Percentiles rank a stretch among this genome's conserved stretches.
phyloP scores from a whole-genome alignment of 1,140 invertebrate genomes.

The Eriosoma lanigerum region DNA sequence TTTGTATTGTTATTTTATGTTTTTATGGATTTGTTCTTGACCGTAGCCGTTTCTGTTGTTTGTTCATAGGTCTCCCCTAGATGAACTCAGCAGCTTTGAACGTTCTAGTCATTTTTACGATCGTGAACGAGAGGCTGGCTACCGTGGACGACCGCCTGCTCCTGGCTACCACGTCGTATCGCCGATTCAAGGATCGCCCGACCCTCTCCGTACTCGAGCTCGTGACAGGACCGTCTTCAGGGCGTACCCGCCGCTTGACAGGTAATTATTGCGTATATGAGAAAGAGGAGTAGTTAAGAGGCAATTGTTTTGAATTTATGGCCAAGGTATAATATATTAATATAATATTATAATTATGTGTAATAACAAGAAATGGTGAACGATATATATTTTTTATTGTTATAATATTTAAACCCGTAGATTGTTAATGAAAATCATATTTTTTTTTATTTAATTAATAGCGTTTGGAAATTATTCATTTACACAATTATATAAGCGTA shows the following conservation, averaged over 20 bases:
- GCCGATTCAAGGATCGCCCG: slow-evolving; percentile 56
- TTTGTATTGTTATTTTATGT: too few relatives aligned
- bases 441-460: too few relatives aligned
- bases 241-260: slow-evolving; percentile 28
- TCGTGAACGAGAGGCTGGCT: slow-evolving; percentile 56
- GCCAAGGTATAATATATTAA: too few relatives aligned
- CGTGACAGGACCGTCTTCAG: slow-evolving; percentile 47
- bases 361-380: too few relatives aligned
- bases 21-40: background rate
- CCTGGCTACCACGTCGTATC: slow-evolving; percentile 57
- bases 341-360: too few relatives aligned
- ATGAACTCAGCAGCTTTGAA: slow-evolving; percentile 59
- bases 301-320: background rate
- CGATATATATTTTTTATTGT: too few relatives aligned
- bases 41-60: background rate
- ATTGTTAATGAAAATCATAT: too few relatives aligned
- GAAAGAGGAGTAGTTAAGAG: background rate
- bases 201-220: slow-evolving; percentile 57
- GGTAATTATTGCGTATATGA: background rate
- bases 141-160: slow-evolving; percentile 57
- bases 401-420: too few relatives aligned
- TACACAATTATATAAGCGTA: too few relatives aligned
- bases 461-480: too few relatives aligned
- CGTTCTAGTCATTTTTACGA: slow-evolving; percentile 62
- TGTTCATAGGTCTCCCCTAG: slow-evolving; percentile 56